These are phyloP conservation scores for Agrotis ipsilon DNA, from an alignment of 2,888 invertebrate species.

Conservation along the genomic window DNA sequence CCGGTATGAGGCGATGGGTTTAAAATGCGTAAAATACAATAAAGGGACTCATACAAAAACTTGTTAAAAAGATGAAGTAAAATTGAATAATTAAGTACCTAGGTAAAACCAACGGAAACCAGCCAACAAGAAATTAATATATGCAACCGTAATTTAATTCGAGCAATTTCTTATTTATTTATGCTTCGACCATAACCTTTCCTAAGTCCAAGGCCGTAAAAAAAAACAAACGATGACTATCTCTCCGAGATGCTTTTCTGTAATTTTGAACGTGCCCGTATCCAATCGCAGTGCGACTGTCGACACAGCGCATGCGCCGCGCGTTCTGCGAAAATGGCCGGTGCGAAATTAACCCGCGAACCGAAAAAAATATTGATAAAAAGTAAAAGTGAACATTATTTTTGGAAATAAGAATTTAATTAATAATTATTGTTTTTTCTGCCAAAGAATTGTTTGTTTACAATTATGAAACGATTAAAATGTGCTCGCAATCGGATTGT, in stretches of 20 bases:
- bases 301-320: constrained; percentile 80
- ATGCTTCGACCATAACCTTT: constrained; percentile 32
- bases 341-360: constrained; percentile 79
- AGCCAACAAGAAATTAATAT: constrained; percentile 10
- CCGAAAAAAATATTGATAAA: constrained; percentile 51
- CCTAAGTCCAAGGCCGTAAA: constrained; percentile 40
- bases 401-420: constrained; percentile 31
- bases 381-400: constrained; percentile 44
- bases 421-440: constrained; percentile 39
- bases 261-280: constrained; percentile 47
- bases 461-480: constrained; percentile 84
- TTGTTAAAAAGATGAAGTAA: constrained; percentile 9
- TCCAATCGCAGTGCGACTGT: constrained; percentile 70
- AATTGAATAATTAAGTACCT: neutral
- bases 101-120: constrained; percentile 33
- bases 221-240: constrained; percentile 38
- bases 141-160: constrained; percentile 17
- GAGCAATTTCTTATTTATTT: constrained; percentile 29
- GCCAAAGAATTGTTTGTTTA: constrained; percentile 74
- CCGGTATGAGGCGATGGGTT: constrained; percentile 13
- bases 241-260: constrained; percentile 42
- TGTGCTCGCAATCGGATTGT: constrained; percentile 78
- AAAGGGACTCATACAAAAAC: constrained; percentile 11
- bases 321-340: constrained; percentile 74
- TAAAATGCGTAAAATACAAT: constrained; percentile 24